A percentile compares a stretch with the other conserved stretches of the same genome.
These are phyloP conservation scores for Limulus polyphemus DNA, from an alignment of 2,888 invertebrate genomes.

Conservation along the genomic window DNA sequence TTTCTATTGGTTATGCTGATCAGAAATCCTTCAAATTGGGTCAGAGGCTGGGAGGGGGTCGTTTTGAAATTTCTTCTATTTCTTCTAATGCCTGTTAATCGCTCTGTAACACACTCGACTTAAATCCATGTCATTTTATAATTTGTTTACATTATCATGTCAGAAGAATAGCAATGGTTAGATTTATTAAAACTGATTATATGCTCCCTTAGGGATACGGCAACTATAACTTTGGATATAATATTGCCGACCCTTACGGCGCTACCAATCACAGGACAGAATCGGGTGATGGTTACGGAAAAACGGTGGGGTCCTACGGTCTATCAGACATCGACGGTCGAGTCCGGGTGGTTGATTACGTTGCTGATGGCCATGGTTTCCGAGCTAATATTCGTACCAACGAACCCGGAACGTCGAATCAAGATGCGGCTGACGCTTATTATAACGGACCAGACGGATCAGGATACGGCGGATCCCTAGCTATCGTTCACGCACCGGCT, in stretches of 20 bases:
- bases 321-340: constrained; percentile 14
- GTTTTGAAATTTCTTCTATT: too few species aligned
- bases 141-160: too few species aligned
- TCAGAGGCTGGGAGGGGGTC: too few species aligned
- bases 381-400: constrained; percentile 4
- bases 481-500: too few species aligned
- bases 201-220: constrained; percentile 8
- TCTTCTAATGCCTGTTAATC: too few species aligned
- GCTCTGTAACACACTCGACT: too few species aligned
- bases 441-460: not conserved
- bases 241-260: constrained; percentile 13
- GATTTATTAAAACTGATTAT: too few species aligned
- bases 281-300: constrained; percentile 13
- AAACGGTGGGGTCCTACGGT: constrained; percentile 14
- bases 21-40: too few species aligned
- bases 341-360: constrained; percentile 13
- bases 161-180: too few species aligned
- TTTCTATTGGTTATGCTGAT: too few species aligned
- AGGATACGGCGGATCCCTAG: not conserved
- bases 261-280: constrained; percentile 12
- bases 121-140: too few species aligned
- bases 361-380: constrained; percentile 5
- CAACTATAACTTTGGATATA: constrained; percentile 17
- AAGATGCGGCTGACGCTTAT: constrained; percentile 11
- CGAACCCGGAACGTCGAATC: constrained; percentile 8